phyloP scores from a whole-genome alignment of 2,797 vertebrate genomes.

The Knipowitschia caucasica region DNA sequence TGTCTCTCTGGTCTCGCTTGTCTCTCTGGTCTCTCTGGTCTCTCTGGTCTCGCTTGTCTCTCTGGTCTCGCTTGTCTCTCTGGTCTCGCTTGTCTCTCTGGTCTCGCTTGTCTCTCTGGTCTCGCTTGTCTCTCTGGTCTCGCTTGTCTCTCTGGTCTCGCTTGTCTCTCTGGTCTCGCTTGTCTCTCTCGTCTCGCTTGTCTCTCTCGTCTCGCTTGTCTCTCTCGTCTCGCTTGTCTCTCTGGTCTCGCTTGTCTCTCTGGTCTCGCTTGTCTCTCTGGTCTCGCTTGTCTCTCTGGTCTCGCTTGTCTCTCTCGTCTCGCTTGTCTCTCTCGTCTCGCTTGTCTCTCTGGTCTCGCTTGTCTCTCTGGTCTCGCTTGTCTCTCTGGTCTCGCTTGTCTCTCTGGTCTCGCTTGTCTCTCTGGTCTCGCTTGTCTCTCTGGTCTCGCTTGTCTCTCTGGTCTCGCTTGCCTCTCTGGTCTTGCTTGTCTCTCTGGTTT shows the following conservation, averaged over 20 bases:
- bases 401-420: neutral
- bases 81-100: conserved; percentile 69
- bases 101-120: conserved; percentile 51
- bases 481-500: neutral
- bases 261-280: neutral
- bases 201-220: neutral
- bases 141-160: no score
- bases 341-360: neutral
- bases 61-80: neutral
- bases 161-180: neutral
- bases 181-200: neutral
- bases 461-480: neutral
- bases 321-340: no score
- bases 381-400: neutral
- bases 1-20: no score
- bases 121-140: no score
- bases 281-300: neutral
- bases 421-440: neutral
- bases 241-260: neutral
- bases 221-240: neutral
- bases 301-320: neutral
- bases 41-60: no score
- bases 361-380: neutral
- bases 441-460: neutral
- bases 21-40: no score